Percentiles rank a stretch among this genome's conserved stretches.
These are phyloP conservation scores for Harpalus rufipes DNA, from an alignment of 2,888 invertebrate genomes.

Conservation along the genomic window DNA sequence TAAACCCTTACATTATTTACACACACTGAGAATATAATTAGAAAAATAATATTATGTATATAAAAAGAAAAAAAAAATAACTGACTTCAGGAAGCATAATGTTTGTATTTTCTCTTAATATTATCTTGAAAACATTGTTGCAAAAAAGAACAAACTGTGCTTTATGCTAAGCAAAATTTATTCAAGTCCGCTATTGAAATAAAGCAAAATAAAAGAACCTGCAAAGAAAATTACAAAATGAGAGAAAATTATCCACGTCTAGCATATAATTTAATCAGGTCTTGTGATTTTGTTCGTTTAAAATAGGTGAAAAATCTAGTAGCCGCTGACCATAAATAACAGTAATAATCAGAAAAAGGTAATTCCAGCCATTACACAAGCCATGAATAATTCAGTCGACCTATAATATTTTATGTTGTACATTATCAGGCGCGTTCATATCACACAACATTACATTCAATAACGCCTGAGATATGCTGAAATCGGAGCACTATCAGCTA, in stretches of 20 bases:
- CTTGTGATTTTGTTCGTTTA: slow-evolving; percentile 50
- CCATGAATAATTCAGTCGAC: slow-evolving; percentile 59
- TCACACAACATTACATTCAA: slow-evolving; percentile 61
- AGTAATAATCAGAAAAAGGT: slow-evolving; percentile 58
- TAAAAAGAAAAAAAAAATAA: background rate
- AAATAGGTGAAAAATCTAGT: slow-evolving; percentile 52
- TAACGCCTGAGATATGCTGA: slow-evolving; percentile 55
- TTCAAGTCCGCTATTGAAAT: slow-evolving; percentile 28
- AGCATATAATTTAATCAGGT: slow-evolving; percentile 43
- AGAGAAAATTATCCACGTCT: slow-evolving; percentile 24
- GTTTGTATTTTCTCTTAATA: background rate
- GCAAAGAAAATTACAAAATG: slow-evolving; percentile 45
- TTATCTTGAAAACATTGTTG: slow-evolving; percentile 1
- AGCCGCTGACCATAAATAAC: slow-evolving; percentile 49
- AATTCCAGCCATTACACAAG: slow-evolving; percentile 44
- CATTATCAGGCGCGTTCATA: slow-evolving; percentile 42
- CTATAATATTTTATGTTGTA: slow-evolving; percentile 58
- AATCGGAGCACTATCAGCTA: slow-evolving; percentile 34
- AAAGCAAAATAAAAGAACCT: slow-evolving; percentile 30
- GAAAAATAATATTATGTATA: background rate
- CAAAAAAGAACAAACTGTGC: background rate
- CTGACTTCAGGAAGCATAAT: background rate
- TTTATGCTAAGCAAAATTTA: slow-evolving; percentile 31
- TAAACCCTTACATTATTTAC: too few relatives aligned
- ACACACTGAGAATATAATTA: background rate